Conservation (phyloP, 64 coral and sea anemone species). For the Montipora capricornis region DNA sequence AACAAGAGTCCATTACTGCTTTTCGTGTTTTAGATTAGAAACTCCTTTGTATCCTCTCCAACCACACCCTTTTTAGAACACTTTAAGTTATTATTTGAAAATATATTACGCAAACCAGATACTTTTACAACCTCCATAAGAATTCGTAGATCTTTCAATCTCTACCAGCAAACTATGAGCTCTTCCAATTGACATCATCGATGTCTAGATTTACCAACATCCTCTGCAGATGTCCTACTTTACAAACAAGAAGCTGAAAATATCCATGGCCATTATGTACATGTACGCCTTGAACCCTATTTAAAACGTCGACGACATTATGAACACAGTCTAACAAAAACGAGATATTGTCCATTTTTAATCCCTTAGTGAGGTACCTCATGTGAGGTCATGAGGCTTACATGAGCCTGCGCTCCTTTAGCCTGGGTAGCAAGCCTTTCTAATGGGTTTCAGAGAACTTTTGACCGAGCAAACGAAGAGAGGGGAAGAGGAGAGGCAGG, state of each 20-base stretch:
- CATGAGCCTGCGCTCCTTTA: not conserved
- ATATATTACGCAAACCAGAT: too few relatives aligned
- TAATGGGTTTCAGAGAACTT: too few relatives aligned
- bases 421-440: too few relatives aligned
- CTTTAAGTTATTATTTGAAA: too few relatives aligned
- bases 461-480: too few relatives aligned
- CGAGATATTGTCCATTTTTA: constrained; percentile 54
- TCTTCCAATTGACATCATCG: constrained; percentile 51
- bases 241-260: constrained; percentile 48
- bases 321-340: constrained; percentile 55
- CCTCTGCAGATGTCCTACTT: constrained; percentile 22
- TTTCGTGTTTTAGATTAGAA: too few relatives aligned
- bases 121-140: constrained; percentile 44
- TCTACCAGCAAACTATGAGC: constrained; percentile 50
- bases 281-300: constrained; percentile 10
- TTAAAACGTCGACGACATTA: constrained; percentile 41
- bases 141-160: constrained; percentile 21
- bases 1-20: too few relatives aligned
- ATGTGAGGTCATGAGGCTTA: not conserved
- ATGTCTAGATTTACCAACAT: constrained; percentile 52
- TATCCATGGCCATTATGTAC: constrained; percentile 34
- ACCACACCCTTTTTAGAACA: too few relatives aligned
- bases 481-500: too few relatives aligned
- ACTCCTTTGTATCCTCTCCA: too few relatives aligned
- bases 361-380: constrained; percentile 8